Evolutionary conservation across 2,888 invertebrate genomes (phyloP), one percentile per base, ranked within the genome.

Genomic region (Diarsia rubi): DNA sequence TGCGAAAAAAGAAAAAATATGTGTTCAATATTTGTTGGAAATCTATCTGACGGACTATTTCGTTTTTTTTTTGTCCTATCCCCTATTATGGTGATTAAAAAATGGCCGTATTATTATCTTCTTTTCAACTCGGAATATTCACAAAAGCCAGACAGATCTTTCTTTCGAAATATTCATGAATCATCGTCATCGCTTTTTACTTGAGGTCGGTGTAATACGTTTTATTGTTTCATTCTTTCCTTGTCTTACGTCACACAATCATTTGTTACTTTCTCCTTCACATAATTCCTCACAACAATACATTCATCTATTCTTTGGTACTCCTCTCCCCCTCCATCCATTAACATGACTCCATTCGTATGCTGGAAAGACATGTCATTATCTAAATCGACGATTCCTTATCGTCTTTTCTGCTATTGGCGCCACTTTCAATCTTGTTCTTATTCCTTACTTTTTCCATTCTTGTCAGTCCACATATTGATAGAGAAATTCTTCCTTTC

Each of bases 401-500:
- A 24, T n/a, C 52, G 12, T 5, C 3, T 52, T 52, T 2, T 54
- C 24, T 24, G 24, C 24, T 6, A 54, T 1, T 54, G 54, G 54
- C 2, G 2, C 14, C 0, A 24, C 54, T 54, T 24, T 54, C 14
- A 24, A 6, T 24, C 6, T 49, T 49, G 11, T 1, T 21, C n/a
- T 21, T 9, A 49, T 9, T 21, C 21, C 9, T 21, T 21, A 49
- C 9, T 21, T 49, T 49, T 9, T 49, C 9, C 21, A 9, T 21
- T 49, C 3, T 49, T 21, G 2, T 49, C 47, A 44, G 1, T 44
- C 44, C 44, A 49, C 9, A 52, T 52, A 24, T 16, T 2, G 42
- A 65, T 24, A 49, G n/a, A 66, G 42, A 3, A 31, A 44, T 19
- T 64, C 57, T 82, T 79, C 82, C 62, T 92, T 90, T 14, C 92